Evolutionary conservation across 1,140 invertebrate genomes (phyloP).

Genomic region (Drosophila repletoides): DNA sequence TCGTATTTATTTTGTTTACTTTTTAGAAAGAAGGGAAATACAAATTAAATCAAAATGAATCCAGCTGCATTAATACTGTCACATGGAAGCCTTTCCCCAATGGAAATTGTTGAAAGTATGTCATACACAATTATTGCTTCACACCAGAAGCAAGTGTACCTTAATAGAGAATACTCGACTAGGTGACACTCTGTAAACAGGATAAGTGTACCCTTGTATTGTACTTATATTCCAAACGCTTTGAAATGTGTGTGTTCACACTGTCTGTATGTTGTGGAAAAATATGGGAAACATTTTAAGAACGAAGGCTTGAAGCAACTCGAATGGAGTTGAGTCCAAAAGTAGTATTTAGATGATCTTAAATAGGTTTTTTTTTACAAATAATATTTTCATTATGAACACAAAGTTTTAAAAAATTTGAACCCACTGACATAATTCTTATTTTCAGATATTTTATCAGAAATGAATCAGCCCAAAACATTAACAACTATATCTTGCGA

Average conservation of each 20-base stretch:
- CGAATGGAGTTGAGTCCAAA: too few species aligned
- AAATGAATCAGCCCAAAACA: conserved; percentile 45
- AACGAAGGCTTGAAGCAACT: too few species aligned
- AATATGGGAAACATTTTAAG: too few species aligned
- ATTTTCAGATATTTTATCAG: conserved; percentile 36
- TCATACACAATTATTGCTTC: too few species aligned
- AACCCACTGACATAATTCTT: not conserved
- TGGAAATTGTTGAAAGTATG: conserved; percentile 52
- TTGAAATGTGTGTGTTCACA: too few species aligned
- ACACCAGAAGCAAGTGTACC: too few species aligned
- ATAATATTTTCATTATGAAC: not conserved
- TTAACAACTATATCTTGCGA: conserved; percentile 2
- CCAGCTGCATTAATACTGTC: conserved; percentile 48
- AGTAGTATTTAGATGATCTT: not conserved
- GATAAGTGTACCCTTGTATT: too few species aligned
- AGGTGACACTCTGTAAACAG: too few species aligned
- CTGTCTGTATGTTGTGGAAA: too few species aligned
- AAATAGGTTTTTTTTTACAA: not conserved
- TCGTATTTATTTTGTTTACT: conserved; percentile 17
- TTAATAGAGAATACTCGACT: too few species aligned
- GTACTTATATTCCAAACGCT: too few species aligned
- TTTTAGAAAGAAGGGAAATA: not conserved
- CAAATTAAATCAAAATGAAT: conserved; percentile 30
- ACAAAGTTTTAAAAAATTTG: not conserved
- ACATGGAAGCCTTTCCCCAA: conserved; percentile 31